Evolutionary conservation across 2,113 vertebrate species (phyloP).

Genomic region (Mugil cephalus): DNA sequence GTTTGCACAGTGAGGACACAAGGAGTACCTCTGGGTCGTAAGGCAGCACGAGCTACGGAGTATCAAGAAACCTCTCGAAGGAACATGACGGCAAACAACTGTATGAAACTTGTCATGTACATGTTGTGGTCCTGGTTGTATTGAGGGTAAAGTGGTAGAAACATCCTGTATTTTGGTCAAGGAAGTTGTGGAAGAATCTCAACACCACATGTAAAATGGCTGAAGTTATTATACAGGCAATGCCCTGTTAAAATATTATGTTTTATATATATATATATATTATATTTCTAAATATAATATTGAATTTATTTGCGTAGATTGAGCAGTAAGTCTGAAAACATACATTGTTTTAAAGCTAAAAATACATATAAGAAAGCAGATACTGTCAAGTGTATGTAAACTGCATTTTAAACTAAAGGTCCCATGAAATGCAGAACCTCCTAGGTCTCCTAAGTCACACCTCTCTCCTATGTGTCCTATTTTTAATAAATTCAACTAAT

Average conservation of each 20-base stretch:
- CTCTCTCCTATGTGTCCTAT: too few relatives aligned
- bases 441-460: background rate
- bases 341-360: too few relatives aligned
- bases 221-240: too few relatives aligned
- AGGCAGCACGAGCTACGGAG: conserved; percentile 54
- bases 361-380: background rate
- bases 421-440: conserved; percentile 1
- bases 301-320: too few relatives aligned
- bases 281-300: too few relatives aligned
- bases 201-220: too few relatives aligned
- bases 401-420: background rate
- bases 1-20: conserved; percentile 77
- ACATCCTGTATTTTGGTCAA: too few relatives aligned
- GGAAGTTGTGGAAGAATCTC: too few relatives aligned
- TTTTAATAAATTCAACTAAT: too few relatives aligned
- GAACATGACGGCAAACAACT: conserved; percentile 22
- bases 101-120: conserved; percentile 38
- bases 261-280: too few relatives aligned
- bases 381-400: background rate
- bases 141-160: background rate
- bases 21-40: conserved; percentile 71
- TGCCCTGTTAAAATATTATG: too few relatives aligned
- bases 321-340: too few relatives aligned
- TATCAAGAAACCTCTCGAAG: conserved; percentile 11
- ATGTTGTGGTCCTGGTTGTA: conserved; percentile 26